phyloP scores from a whole-genome alignment of 2,113 vertebrate species.

The Aegotheles bennettii region DNA sequence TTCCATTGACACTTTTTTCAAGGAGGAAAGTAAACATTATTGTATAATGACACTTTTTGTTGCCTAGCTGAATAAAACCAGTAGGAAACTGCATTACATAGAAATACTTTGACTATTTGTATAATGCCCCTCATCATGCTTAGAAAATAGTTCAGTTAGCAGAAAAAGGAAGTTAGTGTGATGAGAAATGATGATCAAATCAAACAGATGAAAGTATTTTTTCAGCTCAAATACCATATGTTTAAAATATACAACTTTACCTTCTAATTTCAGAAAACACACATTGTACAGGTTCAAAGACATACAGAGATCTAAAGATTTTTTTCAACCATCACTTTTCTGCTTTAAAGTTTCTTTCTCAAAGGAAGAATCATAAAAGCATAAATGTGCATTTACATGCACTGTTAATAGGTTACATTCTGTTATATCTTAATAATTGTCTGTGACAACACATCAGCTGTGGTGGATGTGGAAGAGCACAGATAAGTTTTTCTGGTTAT shows the following conservation, averaged over 20 bases:
- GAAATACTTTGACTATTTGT: not conserved
- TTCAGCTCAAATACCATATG: not conserved
- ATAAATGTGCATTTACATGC: not conserved
- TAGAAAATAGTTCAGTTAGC: not conserved
- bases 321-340: not conserved
- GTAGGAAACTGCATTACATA: not conserved
- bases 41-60: not conserved
- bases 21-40: not conserved
- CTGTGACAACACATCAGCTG: not conserved
- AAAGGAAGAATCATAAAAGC: not conserved
- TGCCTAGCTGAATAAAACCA: not conserved
- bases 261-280: not conserved
- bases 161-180: not conserved
- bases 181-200: not conserved
- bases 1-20: not conserved
- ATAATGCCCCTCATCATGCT: not conserved
- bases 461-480: not conserved
- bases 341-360: not conserved
- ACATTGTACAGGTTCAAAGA: not conserved
- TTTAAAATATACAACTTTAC: not conserved
- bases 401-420: not conserved
- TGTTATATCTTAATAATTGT: not conserved
- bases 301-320: not conserved
- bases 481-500: not conserved
- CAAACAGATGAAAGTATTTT: not conserved